These are phyloP conservation scores for Cyrtodaria siliqua DNA, from an alignment of 2,888 invertebrate genomes.

Conservation along the genomic window DNA sequence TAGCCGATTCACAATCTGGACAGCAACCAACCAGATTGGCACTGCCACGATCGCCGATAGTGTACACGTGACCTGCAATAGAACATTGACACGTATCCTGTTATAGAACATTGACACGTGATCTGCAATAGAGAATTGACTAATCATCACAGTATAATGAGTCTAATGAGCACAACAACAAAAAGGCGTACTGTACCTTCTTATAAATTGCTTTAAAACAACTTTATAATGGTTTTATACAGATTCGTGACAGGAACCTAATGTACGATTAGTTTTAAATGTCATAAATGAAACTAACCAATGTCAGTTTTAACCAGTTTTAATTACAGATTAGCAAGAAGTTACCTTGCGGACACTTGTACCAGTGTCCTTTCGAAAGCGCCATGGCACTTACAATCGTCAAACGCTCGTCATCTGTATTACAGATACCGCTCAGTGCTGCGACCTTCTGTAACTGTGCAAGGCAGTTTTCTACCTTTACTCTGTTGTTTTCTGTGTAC, in stretches of 20 bases:
- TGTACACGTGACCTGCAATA: slow-evolving; percentile 89
- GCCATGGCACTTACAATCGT: slow-evolving; percentile 89
- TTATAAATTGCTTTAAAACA: no score
- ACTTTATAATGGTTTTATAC: no score
- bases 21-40: slow-evolving; percentile 88
- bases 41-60: slow-evolving; percentile 90
- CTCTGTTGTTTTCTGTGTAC: background rate
- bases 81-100: slow-evolving; percentile 46
- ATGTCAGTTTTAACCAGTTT: no score
- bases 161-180: no score
- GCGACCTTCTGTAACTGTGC: background rate
- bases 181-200: no score
- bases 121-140: no score
- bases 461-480: background rate
- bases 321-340: no score
- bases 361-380: slow-evolving; percentile 89
- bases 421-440: no score
- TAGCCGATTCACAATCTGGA: slow-evolving; percentile 88
- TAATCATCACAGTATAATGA: no score
- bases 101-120: slow-evolving; percentile 21
- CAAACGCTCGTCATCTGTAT: slow-evolving; percentile 86
- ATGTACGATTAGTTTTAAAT: no score
- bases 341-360: slow-evolving; percentile 90
- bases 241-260: no score
- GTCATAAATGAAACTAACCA: no score